Percentiles rank a stretch among this genome's conserved stretches.
These are phyloP conservation scores for Telmatherina bonti DNA, from an alignment of 2,797 vertebrate genomes.

Conservation along the genomic window DNA sequence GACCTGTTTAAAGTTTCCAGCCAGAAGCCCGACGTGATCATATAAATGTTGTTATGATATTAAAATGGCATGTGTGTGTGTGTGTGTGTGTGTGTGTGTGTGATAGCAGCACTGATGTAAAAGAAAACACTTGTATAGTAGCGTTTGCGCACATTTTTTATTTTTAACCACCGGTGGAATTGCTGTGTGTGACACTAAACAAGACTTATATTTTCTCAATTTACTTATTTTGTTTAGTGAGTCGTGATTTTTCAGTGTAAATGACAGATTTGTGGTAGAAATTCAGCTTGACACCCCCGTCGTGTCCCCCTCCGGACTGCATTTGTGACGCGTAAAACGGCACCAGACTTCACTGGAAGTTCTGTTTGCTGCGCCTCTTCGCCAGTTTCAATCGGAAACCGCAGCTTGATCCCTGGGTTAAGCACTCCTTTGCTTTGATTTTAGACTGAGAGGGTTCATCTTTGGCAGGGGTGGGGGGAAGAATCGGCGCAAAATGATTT, in stretches of 20 bases:
- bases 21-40: no score
- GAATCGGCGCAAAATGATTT: slow-evolving; percentile 32
- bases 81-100: not conserved
- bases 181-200: not conserved
- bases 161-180: not conserved
- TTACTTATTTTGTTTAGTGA: not conserved
- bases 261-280: slow-evolving; percentile 2
- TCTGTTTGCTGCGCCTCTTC: slow-evolving; percentile 44
- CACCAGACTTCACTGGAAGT: slow-evolving; percentile 42
- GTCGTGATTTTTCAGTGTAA: not conserved
- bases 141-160: slow-evolving; percentile 3
- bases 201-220: not conserved
- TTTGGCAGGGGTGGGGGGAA: not conserved
- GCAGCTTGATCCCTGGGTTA: slow-evolving; percentile 42
- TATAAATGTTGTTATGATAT: not conserved
- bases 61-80: not conserved
- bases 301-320: not conserved
- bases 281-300: slow-evolving; percentile 2
- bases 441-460: slow-evolving; percentile 15
- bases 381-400: slow-evolving; percentile 49
- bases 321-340: slow-evolving; percentile 20
- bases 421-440: slow-evolving; percentile 29
- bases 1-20: slow-evolving; percentile 11
- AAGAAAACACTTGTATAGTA: not conserved
- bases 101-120: not conserved